Base-by-base conservation (phyloP, 2,113 vertebrate genomes). In the Arenaria interpres region DNA sequence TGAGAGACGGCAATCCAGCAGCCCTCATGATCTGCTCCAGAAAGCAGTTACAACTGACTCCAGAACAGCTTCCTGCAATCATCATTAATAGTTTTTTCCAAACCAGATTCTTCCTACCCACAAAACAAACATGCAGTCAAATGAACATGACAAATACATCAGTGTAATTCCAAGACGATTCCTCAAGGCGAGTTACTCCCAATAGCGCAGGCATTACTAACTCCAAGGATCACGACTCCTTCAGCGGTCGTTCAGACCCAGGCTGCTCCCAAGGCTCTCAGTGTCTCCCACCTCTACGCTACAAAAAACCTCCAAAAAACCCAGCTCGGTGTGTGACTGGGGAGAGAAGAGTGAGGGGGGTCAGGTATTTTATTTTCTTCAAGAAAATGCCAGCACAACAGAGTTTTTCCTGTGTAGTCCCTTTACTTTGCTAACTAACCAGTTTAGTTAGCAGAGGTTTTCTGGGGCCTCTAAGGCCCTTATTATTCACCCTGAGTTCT, bases 101-200 rank as follows among this genome's bases (percentile, higher is more conserved):
- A 96, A 62, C 27, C 41, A 95, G 32, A 41, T 80, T 79, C 75
- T 79, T 86, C 37, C 79, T 83, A 71, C 85, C 63, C 79, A 66
- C 68, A 77, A 86, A 90, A 83, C 46, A 92, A 88, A 86, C n/a
- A 69, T 23, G 46, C 68, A 50, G 81, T 75, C 69, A 96, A 92
- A 74, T n/a, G 75, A 95, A 62, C 32, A 21, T 71, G 90, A 93
- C 67, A 83, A 93, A 92, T 41, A 45, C 41, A 76, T 62, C 75
- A 76, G 8, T 28, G 67, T 80, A 46, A 45, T 84, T 54, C 53
- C 66, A 53, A 85, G 35, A 85, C 28, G 82, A 76, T 48, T 83
- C 67, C 79, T 66, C 82, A 88, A 93, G 93, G 48, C 74, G 23
- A 30, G 10, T 37, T 85, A 50, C 30, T 88, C 27, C 30, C 50